Conservation (phyloP, 2,797 vertebrate species). For the Gallinago nigripennis region DNA sequence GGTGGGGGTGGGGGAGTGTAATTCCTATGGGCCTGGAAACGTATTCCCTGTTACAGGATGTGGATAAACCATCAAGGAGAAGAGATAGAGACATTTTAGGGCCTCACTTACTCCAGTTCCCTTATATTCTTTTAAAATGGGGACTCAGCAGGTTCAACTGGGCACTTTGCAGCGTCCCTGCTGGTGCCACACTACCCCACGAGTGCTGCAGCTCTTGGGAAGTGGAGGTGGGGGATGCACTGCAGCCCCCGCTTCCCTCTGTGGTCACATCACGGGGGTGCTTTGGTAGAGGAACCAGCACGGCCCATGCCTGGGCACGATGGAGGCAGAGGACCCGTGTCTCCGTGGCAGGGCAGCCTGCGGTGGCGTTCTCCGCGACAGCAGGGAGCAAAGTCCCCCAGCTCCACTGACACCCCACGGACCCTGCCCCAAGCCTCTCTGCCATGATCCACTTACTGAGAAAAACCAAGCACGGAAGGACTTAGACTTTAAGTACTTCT, state of each 20-base stretch:
- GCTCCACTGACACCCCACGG: background rate
- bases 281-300: background rate
- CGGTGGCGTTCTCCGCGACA: background rate
- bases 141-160: background rate
- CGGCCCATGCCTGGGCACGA: fast-evolving
- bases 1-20: fast-evolving
- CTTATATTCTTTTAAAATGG: background rate
- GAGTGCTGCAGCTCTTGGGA: background rate
- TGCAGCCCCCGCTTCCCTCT: background rate
- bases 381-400: background rate
- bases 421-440: too few species aligned
- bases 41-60: background rate
- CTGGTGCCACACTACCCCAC: background rate
- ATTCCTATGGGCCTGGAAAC: background rate
- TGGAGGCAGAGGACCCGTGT: background rate
- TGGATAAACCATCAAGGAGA: background rate
- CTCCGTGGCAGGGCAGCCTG: background rate
- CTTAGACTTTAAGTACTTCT: background rate
- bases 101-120: background rate
- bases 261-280: background rate
- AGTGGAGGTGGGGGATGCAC: background rate
- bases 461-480: fast-evolving
- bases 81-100: background rate
- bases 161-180: background rate
- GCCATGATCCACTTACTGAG: background rate